Evolutionary conservation across 2,888 invertebrate species (phyloP), one percentile per base, ranked within the genome.

Genomic region (Plagiodera versicolora): DNA sequence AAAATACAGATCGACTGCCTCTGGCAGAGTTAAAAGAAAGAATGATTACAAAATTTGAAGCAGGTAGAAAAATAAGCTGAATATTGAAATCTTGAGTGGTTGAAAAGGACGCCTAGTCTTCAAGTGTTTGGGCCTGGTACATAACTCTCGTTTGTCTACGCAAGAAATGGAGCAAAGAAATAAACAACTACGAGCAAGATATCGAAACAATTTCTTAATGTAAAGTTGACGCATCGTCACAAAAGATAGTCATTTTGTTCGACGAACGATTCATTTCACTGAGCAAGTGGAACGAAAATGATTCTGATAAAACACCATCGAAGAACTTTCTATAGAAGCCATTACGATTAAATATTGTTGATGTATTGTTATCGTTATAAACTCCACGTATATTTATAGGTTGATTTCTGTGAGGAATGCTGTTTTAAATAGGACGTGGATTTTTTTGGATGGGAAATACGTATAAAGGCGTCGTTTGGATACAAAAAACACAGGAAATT

Each of bases 261-360:
- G n/a, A n/a, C n/a, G n/a, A n/a, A n/a, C 39, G 39, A 39, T 6
- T 39, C 39, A 14, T 39, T 39, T 39, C 14, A 39, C 39, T 39
- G 39, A 39, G 14, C 11, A 39, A 14, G 39, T 39, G 39, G 39
- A 14, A 39, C 39, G 14, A 39, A 39, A 39, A 39, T 39, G 14
- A 39, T 39, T 39, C 39, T 6, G 39, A 39, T 39, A 14, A 39
- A 39, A 39, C 39, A 39, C 14, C 8, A 39, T 11, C 39, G 11
- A 39, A 14, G 14, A 39, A 39, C 39, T 39, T 39, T 39, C 39
- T 39, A 39, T 14, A 14, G 39, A 39, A 39, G 14, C 39, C 39
- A 39, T 39, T 39, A 39, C 14, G 39, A 39, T 39, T 39, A 39
- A 39, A 39, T 39, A 39, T 39, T 39, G 39, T 39, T 39, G 39